phyloP scores from a whole-genome alignment of 2,113 vertebrate species.

The Odocoileus hemionus region DNA sequence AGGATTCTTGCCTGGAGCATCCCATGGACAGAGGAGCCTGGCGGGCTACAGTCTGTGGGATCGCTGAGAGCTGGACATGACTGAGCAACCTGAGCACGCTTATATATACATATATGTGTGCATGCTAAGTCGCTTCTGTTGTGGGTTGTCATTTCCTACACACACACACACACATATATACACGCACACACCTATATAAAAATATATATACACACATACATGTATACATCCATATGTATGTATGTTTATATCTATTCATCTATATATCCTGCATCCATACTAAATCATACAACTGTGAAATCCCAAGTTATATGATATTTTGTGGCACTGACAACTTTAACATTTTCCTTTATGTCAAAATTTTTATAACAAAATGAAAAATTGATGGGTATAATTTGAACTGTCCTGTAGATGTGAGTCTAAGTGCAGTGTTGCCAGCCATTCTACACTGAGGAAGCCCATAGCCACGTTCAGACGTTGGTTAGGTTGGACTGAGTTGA shows the following conservation, averaged over 20 bases:
- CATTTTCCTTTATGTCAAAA: neutral
- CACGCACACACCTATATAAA: fast-evolving
- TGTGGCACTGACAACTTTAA: neutral
- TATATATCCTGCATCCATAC: neutral
- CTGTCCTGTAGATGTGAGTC: too few species aligned
- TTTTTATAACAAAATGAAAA: constrained; percentile 16
- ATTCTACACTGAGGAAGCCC: neutral
- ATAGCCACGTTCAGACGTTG: neutral
- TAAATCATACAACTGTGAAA: neutral
- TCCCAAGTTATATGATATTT: neutral
- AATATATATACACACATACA: neutral
- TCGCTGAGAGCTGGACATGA: neutral
- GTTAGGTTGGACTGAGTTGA: neutral
- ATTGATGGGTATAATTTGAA: neutral
- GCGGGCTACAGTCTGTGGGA: neutral
- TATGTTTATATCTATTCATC: neutral
- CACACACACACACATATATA: neutral
- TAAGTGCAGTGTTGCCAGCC: neutral
- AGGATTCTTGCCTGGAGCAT: neutral
- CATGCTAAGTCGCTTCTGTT: neutral
- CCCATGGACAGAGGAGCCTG: neutral
- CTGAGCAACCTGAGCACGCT: neutral
- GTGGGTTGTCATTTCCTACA: neutral
- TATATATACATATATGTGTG: too few species aligned
- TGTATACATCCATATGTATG: neutral